Conservation (phyloP, 2,888 invertebrate species). For the Ectemnius lituratus region DNA sequence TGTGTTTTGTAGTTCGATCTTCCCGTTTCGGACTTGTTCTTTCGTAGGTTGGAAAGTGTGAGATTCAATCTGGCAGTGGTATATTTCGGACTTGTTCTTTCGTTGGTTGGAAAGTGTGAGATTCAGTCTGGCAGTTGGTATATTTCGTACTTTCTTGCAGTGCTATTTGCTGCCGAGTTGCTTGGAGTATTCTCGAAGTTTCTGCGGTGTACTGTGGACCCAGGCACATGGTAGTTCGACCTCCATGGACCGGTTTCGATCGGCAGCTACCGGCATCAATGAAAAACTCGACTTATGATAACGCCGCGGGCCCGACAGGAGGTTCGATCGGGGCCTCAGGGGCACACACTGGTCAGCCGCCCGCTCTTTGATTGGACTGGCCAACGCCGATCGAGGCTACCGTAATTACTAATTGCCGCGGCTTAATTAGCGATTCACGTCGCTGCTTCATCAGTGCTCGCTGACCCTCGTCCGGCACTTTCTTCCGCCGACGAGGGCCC, state of each 20-base stretch:
- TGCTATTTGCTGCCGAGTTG: neutral
- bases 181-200: slow-evolving; percentile 13
- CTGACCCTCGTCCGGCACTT: slow-evolving; percentile 31
- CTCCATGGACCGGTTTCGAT: slow-evolving; percentile 69
- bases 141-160: too few species aligned
- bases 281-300: slow-evolving; percentile 74
- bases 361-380: slow-evolving; percentile 43
- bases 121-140: too few species aligned
- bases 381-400: slow-evolving; percentile 53
- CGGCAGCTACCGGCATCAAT: slow-evolving; percentile 70
- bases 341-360: slow-evolving; percentile 4
- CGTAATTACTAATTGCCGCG: slow-evolving; percentile 75
- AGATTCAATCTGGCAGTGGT: too few species aligned
- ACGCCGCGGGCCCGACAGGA: slow-evolving; percentile 50
- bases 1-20: too few species aligned
- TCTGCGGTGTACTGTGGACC: slow-evolving; percentile 33
- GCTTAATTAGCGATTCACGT: slow-evolving; percentile 71
- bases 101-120: too few species aligned
- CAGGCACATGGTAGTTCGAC: slow-evolving; percentile 46
- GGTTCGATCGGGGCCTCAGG: slow-evolving; percentile 24
- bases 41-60: too few species aligned
- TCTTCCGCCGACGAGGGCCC: slow-evolving; percentile 26
- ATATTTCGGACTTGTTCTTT: too few species aligned
- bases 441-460: slow-evolving; percentile 44
- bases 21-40: too few species aligned